These are phyloP conservation scores for Frieseomelitta varia DNA, from an alignment of 1,140 invertebrate genomes.

Conservation along the genomic window DNA sequence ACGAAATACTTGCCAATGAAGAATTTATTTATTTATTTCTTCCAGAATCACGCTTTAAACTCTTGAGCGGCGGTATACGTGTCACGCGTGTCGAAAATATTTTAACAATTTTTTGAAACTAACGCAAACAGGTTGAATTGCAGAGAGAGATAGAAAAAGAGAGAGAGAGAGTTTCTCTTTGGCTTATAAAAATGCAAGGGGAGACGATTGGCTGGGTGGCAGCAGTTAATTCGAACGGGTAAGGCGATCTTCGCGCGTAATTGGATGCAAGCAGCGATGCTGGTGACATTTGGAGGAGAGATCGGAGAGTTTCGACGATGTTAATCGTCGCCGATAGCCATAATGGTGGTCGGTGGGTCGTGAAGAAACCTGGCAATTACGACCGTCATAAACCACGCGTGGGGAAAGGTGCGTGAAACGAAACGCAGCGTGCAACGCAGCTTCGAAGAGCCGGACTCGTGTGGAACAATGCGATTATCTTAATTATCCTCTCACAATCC, in stretches of 20 bases:
- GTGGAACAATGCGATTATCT: conserved; percentile 59
- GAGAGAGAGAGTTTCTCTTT: neutral
- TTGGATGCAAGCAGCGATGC: conserved; percentile 14
- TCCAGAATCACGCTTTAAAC: no score
- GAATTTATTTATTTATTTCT: no score
- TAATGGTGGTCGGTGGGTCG: conserved; percentile 15
- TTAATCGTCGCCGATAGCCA: conserved; percentile 38
- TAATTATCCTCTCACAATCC: conserved; percentile 43
- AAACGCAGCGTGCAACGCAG: conserved; percentile 7
- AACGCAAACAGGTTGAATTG: neutral
- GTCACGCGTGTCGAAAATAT: no score
- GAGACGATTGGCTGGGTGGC: neutral
- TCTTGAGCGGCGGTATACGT: no score
- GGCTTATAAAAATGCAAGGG: neutral
- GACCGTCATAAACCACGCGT: conserved; percentile 18
- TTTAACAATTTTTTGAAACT: no score
- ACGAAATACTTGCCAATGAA: no score
- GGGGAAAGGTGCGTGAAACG: conserved; percentile 43
- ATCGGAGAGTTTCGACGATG: neutral
- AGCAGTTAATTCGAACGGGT: neutral
- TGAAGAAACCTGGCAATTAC: conserved; percentile 53
- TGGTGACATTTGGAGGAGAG: conserved; percentile 41
- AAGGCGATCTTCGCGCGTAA: neutral
- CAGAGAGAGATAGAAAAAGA: neutral
- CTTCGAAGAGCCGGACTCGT: neutral